Evolutionary conservation across 2,888 invertebrate genomes (phyloP), one percentile per base, ranked within the genome.

Genomic region (Hipparchia semele): DNA sequence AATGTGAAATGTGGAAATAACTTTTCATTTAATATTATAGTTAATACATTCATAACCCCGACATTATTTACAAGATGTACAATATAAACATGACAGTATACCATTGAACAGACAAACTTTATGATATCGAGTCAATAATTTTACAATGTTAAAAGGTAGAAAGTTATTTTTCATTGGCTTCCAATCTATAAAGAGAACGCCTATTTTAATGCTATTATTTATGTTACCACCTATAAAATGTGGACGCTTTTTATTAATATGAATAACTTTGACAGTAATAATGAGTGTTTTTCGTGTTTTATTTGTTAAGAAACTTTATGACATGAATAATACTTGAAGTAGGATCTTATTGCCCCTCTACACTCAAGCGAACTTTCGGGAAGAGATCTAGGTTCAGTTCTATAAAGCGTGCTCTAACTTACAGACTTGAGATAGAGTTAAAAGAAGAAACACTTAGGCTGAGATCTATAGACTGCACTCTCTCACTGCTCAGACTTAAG

Each of bases 31-130:
- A 61, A 53, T 69, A 51, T 39, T 51, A 58, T 54, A 67, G 39
- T 39, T 39, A 67, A 75, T 72, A 68, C 73, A 56, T 76, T 73
- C 54, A 74, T 68, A 68, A 73, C 59, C 60, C 61, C 73, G 73
- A 69, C 75, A 62, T 67, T 76, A 76, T 73, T 72, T 76, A 79
- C 76, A 75, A 51, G 64, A 73, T 68, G 72, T 72, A 73, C 72
- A 75, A 70, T 71, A 71, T 68, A 65, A 69, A 58, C 60, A 65
- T 58, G 68, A 72, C 59, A 60, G 59, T 64, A 56, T 67, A 72
- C 51, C 33, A 58, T 68, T 39, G 60, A 65, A 74, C 59, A 54
- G 62, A 51, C 70, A 64, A 72, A 72, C 39, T 70, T 69, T 58
- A 73, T 69, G 69, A 67, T 71, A 72, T 72, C 58, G 66, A 73